Conservation (phyloP, 2,113 vertebrate genomes). For the Gopherus flavomarginatus region DNA sequence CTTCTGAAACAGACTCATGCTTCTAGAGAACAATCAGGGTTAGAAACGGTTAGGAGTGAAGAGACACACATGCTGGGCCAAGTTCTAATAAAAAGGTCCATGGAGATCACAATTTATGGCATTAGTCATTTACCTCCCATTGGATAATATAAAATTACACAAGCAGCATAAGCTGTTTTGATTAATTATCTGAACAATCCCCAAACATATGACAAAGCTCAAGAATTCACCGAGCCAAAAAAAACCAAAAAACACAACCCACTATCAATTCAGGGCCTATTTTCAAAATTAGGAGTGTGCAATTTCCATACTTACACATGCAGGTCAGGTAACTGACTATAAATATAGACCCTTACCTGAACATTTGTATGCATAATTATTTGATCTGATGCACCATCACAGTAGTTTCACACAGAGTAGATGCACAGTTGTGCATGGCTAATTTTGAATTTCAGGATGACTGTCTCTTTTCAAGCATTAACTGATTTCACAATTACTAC, state of each 20-base stretch:
- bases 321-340: not conserved
- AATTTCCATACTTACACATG: not conserved
- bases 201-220: not conserved
- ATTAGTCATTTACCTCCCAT: not conserved
- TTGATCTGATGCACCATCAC: not conserved
- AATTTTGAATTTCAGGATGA: not conserved
- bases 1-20: not conserved
- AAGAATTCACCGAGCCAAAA: not conserved
- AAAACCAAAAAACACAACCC: not conserved
- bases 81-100: not conserved
- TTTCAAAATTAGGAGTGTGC: not conserved
- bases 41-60: not conserved
- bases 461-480: not conserved
- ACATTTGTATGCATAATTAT: not conserved
- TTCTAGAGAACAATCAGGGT: not conserved
- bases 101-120: not conserved
- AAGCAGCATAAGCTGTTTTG: not conserved
- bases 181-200: not conserved
- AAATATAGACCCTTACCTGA: not conserved
- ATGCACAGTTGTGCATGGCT: not conserved
- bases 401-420: not conserved
- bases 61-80: not conserved
- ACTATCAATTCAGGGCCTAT: fast-evolving
- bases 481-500: not conserved
- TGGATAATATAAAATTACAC: not conserved